Conservation (phyloP, 1,140 invertebrate species). For the Eufriesea mexicana region DNA sequence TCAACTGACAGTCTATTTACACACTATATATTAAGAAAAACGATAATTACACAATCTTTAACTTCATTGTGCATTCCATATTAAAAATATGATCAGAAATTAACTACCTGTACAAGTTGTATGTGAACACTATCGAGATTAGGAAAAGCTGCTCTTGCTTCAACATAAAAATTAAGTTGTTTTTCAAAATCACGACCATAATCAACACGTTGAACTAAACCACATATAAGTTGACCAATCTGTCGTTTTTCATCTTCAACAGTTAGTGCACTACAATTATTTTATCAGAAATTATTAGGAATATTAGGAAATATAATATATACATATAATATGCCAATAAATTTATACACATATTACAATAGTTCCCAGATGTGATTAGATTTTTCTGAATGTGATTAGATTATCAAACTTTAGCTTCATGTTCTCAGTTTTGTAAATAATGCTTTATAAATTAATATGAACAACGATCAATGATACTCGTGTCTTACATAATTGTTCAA, state of each 20-base stretch:
- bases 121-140: slow-evolving; percentile 94
- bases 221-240: slow-evolving; percentile 92
- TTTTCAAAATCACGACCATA: slow-evolving; percentile 94
- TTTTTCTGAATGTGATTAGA: not conserved
- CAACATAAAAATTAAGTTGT: slow-evolving; percentile 96
- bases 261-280: slow-evolving; percentile 89
- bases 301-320: not conserved
- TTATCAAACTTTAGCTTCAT: no score
- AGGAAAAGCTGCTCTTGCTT: slow-evolving; percentile 93
- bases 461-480: no score
- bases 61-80: not conserved
- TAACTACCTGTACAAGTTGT: slow-evolving; percentile 89
- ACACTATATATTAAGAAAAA: slow-evolving; percentile 81
- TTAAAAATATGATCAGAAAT: not conserved
- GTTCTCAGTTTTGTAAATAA: no score
- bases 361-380: not conserved
- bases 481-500: no score
- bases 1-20: slow-evolving; percentile 91
- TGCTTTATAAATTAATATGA: no score
- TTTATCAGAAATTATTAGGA: not conserved
- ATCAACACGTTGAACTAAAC: slow-evolving; percentile 90
- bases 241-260: slow-evolving; percentile 95
- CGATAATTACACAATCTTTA: not conserved
- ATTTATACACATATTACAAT: not conserved
- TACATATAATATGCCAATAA: not conserved